Evolutionary conservation across 2,888 invertebrate species (phyloP), one percentile per base, ranked within the genome.

Genomic region (Stramonita haemastoma): DNA sequence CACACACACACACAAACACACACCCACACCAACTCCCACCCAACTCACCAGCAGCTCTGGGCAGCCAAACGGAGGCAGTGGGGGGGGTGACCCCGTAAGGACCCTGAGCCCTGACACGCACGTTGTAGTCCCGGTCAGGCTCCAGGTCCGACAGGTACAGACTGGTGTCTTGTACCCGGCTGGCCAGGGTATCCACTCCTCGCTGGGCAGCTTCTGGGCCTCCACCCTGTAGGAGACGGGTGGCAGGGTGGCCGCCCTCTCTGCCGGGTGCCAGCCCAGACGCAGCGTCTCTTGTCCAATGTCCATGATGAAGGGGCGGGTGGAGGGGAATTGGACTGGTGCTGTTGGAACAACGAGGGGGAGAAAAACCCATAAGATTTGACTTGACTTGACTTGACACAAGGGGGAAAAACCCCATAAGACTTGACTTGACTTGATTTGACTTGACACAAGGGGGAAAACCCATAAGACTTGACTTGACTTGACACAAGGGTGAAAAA

Each of bases 21-120:
- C 46, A 46, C 46, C 2, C 46, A 46, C 46, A 46, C 46, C 46
- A n/a, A n/a, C 46, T 46, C 46, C 46, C 46, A 2, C 46, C 46
- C 46, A 19, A 0, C 79, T 56, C 91, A 95, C 95, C 93, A 92
- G 90, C 93, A 29, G 95, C 95, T 88, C 94, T 93, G 6, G 94
- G 94, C 81, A 95, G 91, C 94, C 94, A 94, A 34, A 94, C 98
- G 95, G 97, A 98, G 0, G 99, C 98, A 89, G 99, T 99, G 0
- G 99, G 99, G 95, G 99, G 99, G 96, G 98, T 98, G 92, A 99
- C 97, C 86, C 99, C 99, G 96, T 98, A 98, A 96, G 98, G 98
- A 96, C 99, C 99, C 96, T 99, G 99, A 8, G 99, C 99, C 70
- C 99, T 97, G 70, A 99, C 97, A 91, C 99, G 97, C 97, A 99